Evolutionary conservation across 2,888 invertebrate genomes (phyloP), one percentile per base, ranked within the genome.

Genomic region (Flabesymbios commensalis): DNA sequence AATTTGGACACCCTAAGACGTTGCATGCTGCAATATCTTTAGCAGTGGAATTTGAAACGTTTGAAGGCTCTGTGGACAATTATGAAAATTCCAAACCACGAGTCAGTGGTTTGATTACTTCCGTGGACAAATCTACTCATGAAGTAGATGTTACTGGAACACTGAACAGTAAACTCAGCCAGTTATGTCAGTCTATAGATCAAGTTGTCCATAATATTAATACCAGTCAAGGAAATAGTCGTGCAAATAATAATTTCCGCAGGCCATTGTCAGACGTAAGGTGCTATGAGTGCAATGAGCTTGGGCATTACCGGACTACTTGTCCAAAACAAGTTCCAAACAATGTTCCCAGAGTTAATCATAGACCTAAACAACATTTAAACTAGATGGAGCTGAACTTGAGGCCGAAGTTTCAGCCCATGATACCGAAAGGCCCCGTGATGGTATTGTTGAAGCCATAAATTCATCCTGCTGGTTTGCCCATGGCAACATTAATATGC

Each of bases 381-480:
- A 45, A 45, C 45, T 45, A 45, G 22, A 10, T 45, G 14, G n/a
- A 24, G 45, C 45, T 45, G 22, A 45, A 19, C 22, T 24, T 45
- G 45, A 45, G 45, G 45, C 45, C 45, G 45, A 45, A 22, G 45
- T 14, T 45, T 45, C 22, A 45, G 45, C 24, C 22, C 17, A 45
- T 7, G 10, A 10, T 10, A 24, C 7, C 14, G 24, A 10, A 10
- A 45, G 45, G 45, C 45, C 45, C 7, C 10, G 24, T 19, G 22
- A 7, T 17, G 10, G 10, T 45, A 24, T 45, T 22, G n/a, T 14
- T 19, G 22, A 14, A 10, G 22, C 45, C 7, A 24, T 24, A 19
- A 24, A 24, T 7, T 19, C 14, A 7, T 24, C 10, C 10, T 45
- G 45, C 22, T 45, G 45, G 45, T 45, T 45, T 22, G 45, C 22